A percentile compares a stretch with the other conserved stretches of the same genome.
phyloP scores from a whole-genome alignment of 2,797 vertebrate species.

The Mallotus villosus region DNA sequence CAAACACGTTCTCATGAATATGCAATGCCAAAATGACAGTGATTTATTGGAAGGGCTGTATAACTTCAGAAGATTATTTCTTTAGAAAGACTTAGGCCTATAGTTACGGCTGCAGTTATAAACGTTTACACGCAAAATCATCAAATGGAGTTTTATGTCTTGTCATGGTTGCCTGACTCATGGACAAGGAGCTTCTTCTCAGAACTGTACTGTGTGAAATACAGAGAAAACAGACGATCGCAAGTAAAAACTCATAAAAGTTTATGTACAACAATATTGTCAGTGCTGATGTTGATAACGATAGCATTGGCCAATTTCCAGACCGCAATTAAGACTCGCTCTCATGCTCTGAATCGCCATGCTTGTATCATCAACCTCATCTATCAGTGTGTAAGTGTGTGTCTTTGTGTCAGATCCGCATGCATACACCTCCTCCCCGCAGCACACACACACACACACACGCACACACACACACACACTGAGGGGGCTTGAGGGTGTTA shows the following conservation, averaged over 20 bases:
- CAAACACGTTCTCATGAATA: constrained; percentile 50
- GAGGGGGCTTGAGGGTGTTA: constrained; percentile 64
- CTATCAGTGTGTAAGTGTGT: neutral
- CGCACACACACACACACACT: constrained; percentile 26
- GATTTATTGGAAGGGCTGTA: neutral
- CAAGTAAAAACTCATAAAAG: no score
- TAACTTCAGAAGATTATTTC: neutral
- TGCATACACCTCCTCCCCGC: constrained; percentile 31
- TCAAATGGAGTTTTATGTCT: no score
- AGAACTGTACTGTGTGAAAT: no score
- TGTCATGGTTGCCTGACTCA: no score
- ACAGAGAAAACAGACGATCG: no score
- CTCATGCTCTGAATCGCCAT: neutral
- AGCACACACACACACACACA: neutral
- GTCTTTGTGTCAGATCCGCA: constrained; percentile 35
- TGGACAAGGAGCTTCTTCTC: no score
- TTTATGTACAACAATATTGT: no score
- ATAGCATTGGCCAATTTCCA: neutral
- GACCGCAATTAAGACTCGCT: neutral
- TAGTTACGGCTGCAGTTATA: no score
- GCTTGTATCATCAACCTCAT: no score
- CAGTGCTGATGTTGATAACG: no score
- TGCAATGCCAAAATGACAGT: constrained; percentile 23
- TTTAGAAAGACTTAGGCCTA: no score
- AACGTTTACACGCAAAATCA: no score